These are phyloP conservation scores for Takifugu ocellatus DNA, from an alignment of 2,797 vertebrate species.

Conservation along the genomic window DNA sequence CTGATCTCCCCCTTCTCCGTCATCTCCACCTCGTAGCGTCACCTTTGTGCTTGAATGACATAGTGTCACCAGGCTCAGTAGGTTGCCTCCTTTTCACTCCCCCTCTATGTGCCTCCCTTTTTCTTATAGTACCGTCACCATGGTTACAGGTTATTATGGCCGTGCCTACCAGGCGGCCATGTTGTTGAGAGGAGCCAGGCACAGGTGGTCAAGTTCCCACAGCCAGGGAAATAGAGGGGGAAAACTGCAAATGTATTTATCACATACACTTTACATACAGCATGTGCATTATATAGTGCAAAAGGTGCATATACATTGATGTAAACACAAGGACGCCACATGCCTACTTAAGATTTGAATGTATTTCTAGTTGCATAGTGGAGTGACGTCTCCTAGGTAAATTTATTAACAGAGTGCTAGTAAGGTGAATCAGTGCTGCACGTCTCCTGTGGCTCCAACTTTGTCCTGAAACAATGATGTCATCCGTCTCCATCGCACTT, in stretches of 20 bases:
- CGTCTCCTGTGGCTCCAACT: slow-evolving; percentile 56
- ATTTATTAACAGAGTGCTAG: slow-evolving; percentile 5
- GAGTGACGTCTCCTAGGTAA: not conserved
- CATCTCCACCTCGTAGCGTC: slow-evolving; percentile 58
- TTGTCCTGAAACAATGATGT: slow-evolving; percentile 71
- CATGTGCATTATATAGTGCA: not conserved
- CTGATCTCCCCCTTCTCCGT: slow-evolving; percentile 36
- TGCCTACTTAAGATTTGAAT: not conserved
- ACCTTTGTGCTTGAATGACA: slow-evolving; percentile 71
- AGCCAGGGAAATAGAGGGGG: slow-evolving; percentile 9
- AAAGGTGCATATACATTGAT: not conserved
- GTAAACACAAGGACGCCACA: not conserved
- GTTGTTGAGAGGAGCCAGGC: slow-evolving; percentile 56
- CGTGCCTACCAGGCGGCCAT: slow-evolving; percentile 59
- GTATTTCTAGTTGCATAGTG: not conserved
- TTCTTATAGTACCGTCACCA: slow-evolving; percentile 50
- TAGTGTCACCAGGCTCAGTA: slow-evolving; percentile 52
- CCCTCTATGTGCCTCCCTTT: slow-evolving; percentile 20
- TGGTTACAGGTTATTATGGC: slow-evolving; percentile 57
- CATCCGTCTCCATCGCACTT: slow-evolving; percentile 57
- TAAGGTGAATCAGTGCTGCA: slow-evolving; percentile 28
- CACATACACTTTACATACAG: not conserved
- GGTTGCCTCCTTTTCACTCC: slow-evolving; percentile 50
- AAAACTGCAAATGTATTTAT: not conserved
- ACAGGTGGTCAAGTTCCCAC: slow-evolving; percentile 63